Evolutionary conservation across 2,113 vertebrate species (phyloP).

Genomic region (Melanotaenia duboulayi): DNA sequence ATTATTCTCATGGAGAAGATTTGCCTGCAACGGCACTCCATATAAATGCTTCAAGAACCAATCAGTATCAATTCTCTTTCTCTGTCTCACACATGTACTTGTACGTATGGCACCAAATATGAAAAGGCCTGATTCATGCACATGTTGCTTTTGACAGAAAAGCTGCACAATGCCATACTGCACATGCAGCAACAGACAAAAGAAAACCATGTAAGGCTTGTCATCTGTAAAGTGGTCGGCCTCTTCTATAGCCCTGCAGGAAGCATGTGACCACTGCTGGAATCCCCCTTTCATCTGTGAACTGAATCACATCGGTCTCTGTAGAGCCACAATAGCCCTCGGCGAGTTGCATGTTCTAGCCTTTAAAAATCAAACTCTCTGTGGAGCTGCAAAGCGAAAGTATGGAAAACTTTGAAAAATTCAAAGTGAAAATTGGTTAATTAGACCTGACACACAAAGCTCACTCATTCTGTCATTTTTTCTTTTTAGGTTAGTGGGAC

Average conservation of each 20-base stretch:
- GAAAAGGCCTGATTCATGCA: slow-evolving; percentile 15
- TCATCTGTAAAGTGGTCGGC: slow-evolving; percentile 55
- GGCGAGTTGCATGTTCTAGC: background rate
- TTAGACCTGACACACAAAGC: background rate
- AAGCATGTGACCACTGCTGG: slow-evolving; percentile 71
- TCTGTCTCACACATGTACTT: slow-evolving; percentile 3
- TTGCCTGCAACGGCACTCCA: background rate
- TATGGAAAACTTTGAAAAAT: background rate
- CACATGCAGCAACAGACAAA: slow-evolving; percentile 61
- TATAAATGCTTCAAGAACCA: slow-evolving; percentile 14
- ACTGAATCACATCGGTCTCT: slow-evolving; percentile 36
- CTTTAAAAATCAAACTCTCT: slow-evolving; percentile 17
- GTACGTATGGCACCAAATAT: slow-evolving; percentile 23
- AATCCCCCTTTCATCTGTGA: slow-evolving; percentile 69
- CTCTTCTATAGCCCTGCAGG: slow-evolving; percentile 44
- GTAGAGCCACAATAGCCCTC: slow-evolving; percentile 32
- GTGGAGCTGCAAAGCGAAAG: background rate
- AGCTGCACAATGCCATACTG: slow-evolving; percentile 40
- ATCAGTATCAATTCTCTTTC: background rate
- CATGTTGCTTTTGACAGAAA: slow-evolving; percentile 27
- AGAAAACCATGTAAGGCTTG: slow-evolving; percentile 38
- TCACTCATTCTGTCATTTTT: slow-evolving; percentile 3
- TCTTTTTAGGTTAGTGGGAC: slow-evolving; percentile 60
- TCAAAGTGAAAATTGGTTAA: background rate
- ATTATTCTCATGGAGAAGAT: slow-evolving; percentile 20